Percentiles rank a stretch among this genome's conserved stretches.
Conservation (phyloP, 2,888 invertebrate genomes). For the Chesias legatella region DNA sequence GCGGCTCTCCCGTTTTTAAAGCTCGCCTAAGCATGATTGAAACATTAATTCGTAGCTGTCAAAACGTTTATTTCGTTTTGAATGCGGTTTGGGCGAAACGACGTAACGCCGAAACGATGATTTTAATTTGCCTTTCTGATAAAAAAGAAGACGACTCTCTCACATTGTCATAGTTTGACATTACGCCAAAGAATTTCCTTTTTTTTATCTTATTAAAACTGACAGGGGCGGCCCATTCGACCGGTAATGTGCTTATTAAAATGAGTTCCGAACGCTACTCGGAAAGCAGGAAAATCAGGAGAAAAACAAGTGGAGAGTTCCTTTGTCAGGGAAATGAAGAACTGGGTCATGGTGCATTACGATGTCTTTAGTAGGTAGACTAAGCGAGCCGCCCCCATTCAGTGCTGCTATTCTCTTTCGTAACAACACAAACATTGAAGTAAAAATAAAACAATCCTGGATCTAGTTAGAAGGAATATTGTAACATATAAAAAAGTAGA, state of each 20-base stretch:
- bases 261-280: constrained; percentile 14
- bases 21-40: constrained; percentile 56
- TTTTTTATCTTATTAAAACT: constrained; percentile 14
- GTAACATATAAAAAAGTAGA: too few relatives aligned
- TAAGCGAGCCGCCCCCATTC: too few relatives aligned
- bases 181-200: constrained; percentile 1
- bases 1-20: constrained; percentile 34
- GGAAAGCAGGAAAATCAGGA: constrained; percentile 15
- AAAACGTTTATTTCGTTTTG: constrained; percentile 47
- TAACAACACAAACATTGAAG: too few relatives aligned
- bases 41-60: constrained; percentile 54
- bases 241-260: constrained; percentile 22
- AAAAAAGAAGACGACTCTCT: constrained; percentile 4
- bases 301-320: constrained; percentile 17
- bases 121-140: too few relatives aligned
- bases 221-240: constrained; percentile 10
- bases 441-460: too few relatives aligned
- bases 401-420: too few relatives aligned
- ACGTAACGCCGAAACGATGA: constrained; percentile 9
- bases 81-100: constrained; percentile 14
- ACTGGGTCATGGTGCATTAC: constrained; percentile 17
- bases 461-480: too few relatives aligned
- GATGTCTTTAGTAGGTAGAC: constrained; percentile 2
- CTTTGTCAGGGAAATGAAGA: constrained; percentile 17
- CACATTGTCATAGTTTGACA: constrained; percentile 12